A percentile compares a stretch with the other conserved stretches of the same genome.
phyloP scores from a whole-genome alignment of 2,113 vertebrate species.

The Oreochromis aureus region DNA sequence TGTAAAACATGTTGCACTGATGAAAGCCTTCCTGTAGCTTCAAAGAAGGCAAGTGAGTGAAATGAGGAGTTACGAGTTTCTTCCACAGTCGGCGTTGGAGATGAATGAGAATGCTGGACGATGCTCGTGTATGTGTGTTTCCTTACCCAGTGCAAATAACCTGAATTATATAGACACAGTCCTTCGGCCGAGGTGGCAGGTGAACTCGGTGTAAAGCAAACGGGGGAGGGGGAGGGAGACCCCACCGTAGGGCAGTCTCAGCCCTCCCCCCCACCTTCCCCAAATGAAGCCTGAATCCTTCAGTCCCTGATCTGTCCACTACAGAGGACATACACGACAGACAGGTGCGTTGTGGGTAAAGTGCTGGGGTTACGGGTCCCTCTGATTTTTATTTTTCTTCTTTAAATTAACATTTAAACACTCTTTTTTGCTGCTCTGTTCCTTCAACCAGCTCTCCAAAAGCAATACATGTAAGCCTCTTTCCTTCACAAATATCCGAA shows the following conservation, averaged over 20 bases:
- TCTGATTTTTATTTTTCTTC: conserved; percentile 16
- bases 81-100: background rate
- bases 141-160: conserved; percentile 68
- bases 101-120: background rate
- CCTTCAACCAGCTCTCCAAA: conserved; percentile 29
- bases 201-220: conserved; percentile 43
- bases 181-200: conserved; percentile 40
- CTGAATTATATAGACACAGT: conserved; percentile 56
- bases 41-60: background rate
- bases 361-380: conserved; percentile 69
- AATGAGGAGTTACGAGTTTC: background rate
- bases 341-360: conserved; percentile 69
- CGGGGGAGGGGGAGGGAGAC: background rate
- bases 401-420: conserved; percentile 41
- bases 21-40: background rate
- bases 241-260: background rate
- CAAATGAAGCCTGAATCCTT: conserved; percentile 3
- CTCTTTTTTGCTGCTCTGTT: conserved; percentile 18
- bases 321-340: conserved; percentile 4
- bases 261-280: background rate
- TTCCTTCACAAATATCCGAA: conserved; percentile 26
- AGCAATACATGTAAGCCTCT: background rate
- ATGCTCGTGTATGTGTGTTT: background rate
- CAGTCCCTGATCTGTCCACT: conserved; percentile 31
- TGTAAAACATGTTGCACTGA: background rate